phyloP scores from a whole-genome alignment of 2,888 invertebrate genomes.

The Lordiphosa fenestrarum region DNA sequence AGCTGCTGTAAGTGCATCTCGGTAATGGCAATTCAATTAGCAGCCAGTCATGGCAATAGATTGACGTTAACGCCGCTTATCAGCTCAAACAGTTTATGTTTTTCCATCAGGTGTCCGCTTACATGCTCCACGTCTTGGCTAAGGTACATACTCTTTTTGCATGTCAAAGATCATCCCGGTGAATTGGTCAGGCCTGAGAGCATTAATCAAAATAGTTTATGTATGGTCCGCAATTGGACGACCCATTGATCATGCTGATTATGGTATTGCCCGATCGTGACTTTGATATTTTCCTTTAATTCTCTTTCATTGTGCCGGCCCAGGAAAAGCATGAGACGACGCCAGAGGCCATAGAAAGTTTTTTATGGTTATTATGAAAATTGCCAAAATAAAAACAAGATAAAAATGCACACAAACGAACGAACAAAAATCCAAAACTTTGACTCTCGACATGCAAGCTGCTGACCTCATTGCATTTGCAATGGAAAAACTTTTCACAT shows the following conservation, averaged over 20 bases:
- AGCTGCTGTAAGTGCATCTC: slow-evolving; percentile 10
- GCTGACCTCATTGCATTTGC: slow-evolving; percentile 14
- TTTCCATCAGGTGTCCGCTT: slow-evolving; percentile 26
- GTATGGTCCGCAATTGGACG: slow-evolving; percentile 36
- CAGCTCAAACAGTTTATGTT: slow-evolving; percentile 31
- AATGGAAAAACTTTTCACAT: slow-evolving; percentile 1
- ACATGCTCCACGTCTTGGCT: slow-evolving; percentile 24
- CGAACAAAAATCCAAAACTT: slow-evolving; percentile 3
- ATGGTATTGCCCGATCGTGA: slow-evolving; percentile 60
- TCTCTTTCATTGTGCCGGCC: slow-evolving; percentile 51
- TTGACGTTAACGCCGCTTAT: slow-evolving; percentile 46
- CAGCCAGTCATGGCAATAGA: slow-evolving; percentile 14
- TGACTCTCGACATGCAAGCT: slow-evolving; percentile 14
- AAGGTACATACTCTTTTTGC: slow-evolving; percentile 20
- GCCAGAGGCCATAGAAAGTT: slow-evolving; percentile 60
- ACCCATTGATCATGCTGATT: slow-evolving; percentile 63
- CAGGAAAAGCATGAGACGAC: slow-evolving; percentile 30
- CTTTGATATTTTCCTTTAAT: slow-evolving; percentile 67
- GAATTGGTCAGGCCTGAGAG: slow-evolving; percentile 1
- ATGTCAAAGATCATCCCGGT: slow-evolving; percentile 56
- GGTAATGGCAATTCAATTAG: slow-evolving; percentile 50
- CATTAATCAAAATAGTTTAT: slow-evolving; percentile 57
- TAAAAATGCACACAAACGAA: slow-evolving; percentile 5
- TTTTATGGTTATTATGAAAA: slow-evolving; percentile 36
- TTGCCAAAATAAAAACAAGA: slow-evolving; percentile 27